These are phyloP conservation scores for Epinotia bilunana DNA, from an alignment of 2,888 invertebrate genomes.

Conservation along the genomic window DNA sequence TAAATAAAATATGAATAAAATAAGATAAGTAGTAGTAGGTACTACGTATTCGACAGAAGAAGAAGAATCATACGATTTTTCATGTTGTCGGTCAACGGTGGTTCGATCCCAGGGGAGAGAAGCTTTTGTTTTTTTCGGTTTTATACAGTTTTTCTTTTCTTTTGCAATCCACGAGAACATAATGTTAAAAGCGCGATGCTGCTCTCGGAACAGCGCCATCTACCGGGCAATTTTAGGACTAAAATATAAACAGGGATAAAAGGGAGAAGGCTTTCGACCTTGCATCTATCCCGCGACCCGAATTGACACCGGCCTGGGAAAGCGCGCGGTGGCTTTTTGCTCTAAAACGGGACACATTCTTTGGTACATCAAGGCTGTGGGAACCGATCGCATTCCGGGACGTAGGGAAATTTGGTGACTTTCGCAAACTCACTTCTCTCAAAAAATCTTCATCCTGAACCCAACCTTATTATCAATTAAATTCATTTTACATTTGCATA, in stretches of 20 bases:
- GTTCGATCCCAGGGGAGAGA: neutral
- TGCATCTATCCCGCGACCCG: conserved; percentile 55
- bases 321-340: conserved; percentile 78
- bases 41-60: no score
- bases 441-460: neutral
- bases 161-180: neutral
- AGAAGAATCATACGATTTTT: no score
- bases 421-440: conserved; percentile 13
- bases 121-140: no score
- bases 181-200: neutral
- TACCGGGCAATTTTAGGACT: neutral
- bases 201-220: neutral
- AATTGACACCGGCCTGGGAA: conserved; percentile 75
- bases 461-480: conserved; percentile 1
- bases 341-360: conserved; percentile 69
- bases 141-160: neutral
- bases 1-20: neutral
- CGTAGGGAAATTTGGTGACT: conserved; percentile 67
- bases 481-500: conserved; percentile 5
- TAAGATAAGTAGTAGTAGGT: no score
- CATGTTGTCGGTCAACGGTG: no score
- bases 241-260: conserved; percentile 12
- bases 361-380: conserved; percentile 76
- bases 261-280: conserved; percentile 48
- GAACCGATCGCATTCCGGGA: conserved; percentile 79